These are phyloP conservation scores for Pongo pygmaeus DNA, from an alignment of 2,113 vertebrate genomes.

Conservation along the genomic window DNA sequence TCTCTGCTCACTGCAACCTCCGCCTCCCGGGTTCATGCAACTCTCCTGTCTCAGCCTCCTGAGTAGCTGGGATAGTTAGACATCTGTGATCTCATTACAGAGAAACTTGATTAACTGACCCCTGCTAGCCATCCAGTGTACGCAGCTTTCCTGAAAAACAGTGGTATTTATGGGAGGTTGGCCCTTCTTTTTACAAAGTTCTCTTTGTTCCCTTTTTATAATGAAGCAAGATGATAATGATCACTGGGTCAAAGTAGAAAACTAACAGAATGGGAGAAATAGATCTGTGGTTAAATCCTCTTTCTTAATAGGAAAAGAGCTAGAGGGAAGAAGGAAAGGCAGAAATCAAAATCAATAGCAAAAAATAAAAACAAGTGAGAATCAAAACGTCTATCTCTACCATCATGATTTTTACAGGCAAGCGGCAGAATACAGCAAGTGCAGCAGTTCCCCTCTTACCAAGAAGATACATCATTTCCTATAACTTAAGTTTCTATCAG, in stretches of 20 bases:
- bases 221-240: neutral
- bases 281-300: neutral
- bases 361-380: neutral
- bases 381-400: neutral
- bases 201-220: neutral
- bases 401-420: neutral
- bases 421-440: neutral
- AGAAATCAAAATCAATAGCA: neutral
- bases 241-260: neutral
- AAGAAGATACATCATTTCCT: neutral
- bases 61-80: too few species aligned
- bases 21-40: too few species aligned
- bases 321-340: neutral
- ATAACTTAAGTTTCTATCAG: neutral
- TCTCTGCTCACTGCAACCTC: too few species aligned
- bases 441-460: neutral
- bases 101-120: neutral
- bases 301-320: neutral
- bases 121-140: rapidly evolving
- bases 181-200: neutral
- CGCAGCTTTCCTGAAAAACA: rapidly evolving
- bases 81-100: rapidly evolving
- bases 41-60: too few species aligned
- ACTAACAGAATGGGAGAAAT: neutral
- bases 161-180: rapidly evolving